These are phyloP conservation scores for Trachelus troglodyta DNA, from an alignment of 2,888 invertebrate species.

Conservation along the genomic window DNA sequence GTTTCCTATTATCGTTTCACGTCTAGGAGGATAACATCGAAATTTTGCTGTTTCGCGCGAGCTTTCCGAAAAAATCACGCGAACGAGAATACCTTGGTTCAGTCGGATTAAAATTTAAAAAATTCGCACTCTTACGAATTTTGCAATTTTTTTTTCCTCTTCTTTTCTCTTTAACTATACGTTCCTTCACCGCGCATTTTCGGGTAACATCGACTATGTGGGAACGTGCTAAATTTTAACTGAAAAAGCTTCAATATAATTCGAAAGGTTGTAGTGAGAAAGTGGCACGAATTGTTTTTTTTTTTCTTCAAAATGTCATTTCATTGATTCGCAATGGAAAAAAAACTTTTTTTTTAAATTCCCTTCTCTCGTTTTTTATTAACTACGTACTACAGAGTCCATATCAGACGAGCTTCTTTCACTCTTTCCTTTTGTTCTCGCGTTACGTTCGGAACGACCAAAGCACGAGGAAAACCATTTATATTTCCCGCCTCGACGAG, in stretches of 20 bases:
- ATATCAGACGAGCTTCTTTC: background rate
- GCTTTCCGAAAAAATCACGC: too few species aligned
- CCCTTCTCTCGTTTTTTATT: background rate
- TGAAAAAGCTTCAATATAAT: background rate
- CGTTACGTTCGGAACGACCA: too few species aligned
- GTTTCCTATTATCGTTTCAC: too few species aligned
- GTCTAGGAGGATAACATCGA: too few species aligned
- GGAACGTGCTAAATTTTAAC: background rate
- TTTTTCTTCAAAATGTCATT: background rate
- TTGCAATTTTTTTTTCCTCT: conserved; percentile 1
- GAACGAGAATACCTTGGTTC: too few species aligned
- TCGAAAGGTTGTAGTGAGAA: conserved; percentile 52
- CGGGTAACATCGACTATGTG: too few species aligned
- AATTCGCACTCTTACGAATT: background rate
- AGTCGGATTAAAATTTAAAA: too few species aligned
- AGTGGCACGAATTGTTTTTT: conserved; percentile 34
- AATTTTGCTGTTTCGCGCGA: too few species aligned
- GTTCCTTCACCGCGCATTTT: too few species aligned
- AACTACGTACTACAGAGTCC: background rate
- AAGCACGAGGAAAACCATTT: too few species aligned
- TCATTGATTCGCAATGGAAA: background rate
- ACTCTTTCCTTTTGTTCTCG: too few species aligned
- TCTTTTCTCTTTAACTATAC: background rate
- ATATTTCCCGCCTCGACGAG: too few species aligned
- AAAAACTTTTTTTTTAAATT: conserved; percentile 1